Conservation (phyloP, 2,113 vertebrate species). For the Phalacrocorax carbo region DNA sequence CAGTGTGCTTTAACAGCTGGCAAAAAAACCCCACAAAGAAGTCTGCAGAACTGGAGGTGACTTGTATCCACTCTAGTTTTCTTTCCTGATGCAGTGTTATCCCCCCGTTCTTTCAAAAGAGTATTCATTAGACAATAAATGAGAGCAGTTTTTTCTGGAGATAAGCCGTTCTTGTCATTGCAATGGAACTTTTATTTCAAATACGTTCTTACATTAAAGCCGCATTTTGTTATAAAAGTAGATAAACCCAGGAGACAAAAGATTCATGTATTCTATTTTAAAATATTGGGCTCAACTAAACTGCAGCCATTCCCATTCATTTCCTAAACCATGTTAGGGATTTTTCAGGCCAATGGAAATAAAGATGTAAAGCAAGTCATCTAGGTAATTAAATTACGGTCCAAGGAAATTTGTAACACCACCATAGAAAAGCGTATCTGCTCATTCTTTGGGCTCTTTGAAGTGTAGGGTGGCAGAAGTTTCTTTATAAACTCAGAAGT, state of each 20-base stretch:
- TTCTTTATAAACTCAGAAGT: conserved; percentile 81
- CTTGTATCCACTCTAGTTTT: not conserved
- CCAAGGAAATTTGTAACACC: not conserved
- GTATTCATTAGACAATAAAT: not conserved
- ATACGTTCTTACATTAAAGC: conserved; percentile 35
- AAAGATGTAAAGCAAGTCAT: not conserved
- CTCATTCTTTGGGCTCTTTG: not conserved
- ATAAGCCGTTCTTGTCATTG: not conserved
- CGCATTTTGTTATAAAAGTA: not conserved
- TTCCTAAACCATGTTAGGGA: not conserved
- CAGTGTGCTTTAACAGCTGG: not conserved
- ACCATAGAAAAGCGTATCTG: not conserved
- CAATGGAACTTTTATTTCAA: conserved; percentile 55
- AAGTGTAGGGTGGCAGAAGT: not conserved
- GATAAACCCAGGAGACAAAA: not conserved
- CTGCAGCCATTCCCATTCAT: not conserved
- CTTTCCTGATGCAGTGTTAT: not conserved
- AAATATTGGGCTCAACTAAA: not conserved
- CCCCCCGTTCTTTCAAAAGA: not conserved
- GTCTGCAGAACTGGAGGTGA: not conserved
- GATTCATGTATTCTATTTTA: not conserved
- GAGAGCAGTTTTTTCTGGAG: not conserved
- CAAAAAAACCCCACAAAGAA: not conserved
- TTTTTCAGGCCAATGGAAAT: not conserved
- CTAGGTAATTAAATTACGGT: conserved; percentile 21